Percentiles rank a stretch among this genome's conserved stretches.
These are phyloP conservation scores for Catagonus wagneri DNA, from an alignment of 2,113 vertebrate species.

Conservation along the genomic window DNA sequence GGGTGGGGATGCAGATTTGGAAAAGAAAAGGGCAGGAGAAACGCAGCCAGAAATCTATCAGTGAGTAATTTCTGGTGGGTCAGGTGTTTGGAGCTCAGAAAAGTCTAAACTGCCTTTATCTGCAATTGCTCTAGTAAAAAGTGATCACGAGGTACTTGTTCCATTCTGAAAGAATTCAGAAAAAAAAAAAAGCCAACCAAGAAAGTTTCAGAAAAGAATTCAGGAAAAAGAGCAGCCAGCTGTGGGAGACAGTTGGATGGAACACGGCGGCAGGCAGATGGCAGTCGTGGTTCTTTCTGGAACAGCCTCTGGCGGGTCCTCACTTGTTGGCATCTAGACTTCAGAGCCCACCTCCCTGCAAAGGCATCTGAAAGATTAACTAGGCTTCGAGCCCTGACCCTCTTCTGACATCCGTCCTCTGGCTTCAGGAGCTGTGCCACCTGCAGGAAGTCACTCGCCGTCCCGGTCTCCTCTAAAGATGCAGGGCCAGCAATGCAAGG, in stretches of 20 bases:
- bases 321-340: neutral
- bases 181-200: neutral
- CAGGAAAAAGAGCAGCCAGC: neutral
- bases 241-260: rapidly evolving
- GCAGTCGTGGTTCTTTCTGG: rapidly evolving
- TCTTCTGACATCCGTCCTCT: neutral
- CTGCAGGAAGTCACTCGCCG: neutral
- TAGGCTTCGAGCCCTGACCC: neutral
- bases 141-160: neutral
- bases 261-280: rapidly evolving
- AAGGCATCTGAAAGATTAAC: neutral
- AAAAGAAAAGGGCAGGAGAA: neutral
- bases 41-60: neutral
- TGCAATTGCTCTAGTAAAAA: slow-evolving; percentile 32
- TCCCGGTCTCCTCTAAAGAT: neutral
- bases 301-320: neutral
- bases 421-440: neutral
- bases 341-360: neutral
- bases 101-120: neutral
- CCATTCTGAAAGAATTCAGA: neutral
- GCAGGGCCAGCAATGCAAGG: neutral
- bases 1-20: neutral
- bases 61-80: neutral
- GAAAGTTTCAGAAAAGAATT: neutral
- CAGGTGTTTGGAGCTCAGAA: slow-evolving; percentile 2